Conservation (phyloP, 2,888 invertebrate genomes). For the Dinocampus coccinellae region DNA sequence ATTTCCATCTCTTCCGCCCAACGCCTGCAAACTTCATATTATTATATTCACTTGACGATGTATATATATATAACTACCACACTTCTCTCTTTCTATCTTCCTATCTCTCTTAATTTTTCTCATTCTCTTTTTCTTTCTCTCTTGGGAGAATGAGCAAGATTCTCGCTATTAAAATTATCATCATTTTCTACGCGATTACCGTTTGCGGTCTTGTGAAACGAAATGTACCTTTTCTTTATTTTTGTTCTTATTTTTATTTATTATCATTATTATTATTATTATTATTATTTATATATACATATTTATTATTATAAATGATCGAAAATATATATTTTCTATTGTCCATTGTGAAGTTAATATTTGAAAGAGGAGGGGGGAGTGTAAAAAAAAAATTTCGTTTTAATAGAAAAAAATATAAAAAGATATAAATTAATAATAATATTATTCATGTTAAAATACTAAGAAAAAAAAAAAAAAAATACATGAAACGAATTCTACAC, state of each 20-base stretch:
- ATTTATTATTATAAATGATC: too few species aligned
- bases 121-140: background rate
- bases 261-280: background rate
- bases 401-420: too few species aligned
- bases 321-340: too few species aligned
- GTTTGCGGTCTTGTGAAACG: constrained; percentile 2
- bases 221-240: background rate
- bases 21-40: constrained; percentile 23
- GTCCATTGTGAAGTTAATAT: too few species aligned
- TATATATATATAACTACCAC: constrained; percentile 16
- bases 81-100: background rate
- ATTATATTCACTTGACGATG: constrained; percentile 9
- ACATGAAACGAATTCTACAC: too few species aligned
- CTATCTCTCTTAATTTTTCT: background rate
- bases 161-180: constrained; percentile 49
- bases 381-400: too few species aligned
- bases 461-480: too few species aligned
- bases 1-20: constrained; percentile 6
- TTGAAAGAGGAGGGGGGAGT: too few species aligned
- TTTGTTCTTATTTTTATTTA: background rate
- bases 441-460: too few species aligned
- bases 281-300: background rate
- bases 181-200: constrained; percentile 49
- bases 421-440: too few species aligned
- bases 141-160: constrained; percentile 33